Evolutionary conservation across 2,888 invertebrate genomes (phyloP).

Genomic region (Drosophila monieri): DNA sequence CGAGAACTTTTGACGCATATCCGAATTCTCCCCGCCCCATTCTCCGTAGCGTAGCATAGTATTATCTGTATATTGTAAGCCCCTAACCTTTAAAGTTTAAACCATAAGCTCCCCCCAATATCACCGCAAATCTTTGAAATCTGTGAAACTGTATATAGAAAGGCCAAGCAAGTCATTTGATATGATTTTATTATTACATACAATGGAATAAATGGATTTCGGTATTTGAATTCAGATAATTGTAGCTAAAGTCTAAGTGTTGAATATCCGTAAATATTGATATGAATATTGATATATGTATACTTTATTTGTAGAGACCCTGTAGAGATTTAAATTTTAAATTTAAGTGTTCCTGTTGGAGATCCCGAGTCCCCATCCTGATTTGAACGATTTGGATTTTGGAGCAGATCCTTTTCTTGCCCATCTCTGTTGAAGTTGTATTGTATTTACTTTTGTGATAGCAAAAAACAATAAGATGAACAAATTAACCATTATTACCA

Average conservation of each 20-base stretch:
- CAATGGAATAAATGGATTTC: conserved; percentile 24
- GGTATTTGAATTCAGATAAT: conserved; percentile 28
- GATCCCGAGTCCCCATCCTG: conserved; percentile 30
- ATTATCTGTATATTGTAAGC: conserved; percentile 30
- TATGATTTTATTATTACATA: conserved; percentile 60
- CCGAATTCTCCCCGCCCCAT: conserved; percentile 11
- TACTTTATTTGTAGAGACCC: conserved; percentile 37
- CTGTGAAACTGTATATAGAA: conserved; percentile 56
- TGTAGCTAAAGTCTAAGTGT: conserved; percentile 65
- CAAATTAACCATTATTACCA: conserved; percentile 62
- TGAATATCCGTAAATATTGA: conserved; percentile 64
- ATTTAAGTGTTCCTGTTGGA: conserved; percentile 41
- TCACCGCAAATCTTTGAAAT: conserved; percentile 22
- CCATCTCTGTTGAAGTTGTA: conserved; percentile 64
- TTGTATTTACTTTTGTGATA: conserved; percentile 77
- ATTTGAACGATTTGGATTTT: conserved; percentile 39
- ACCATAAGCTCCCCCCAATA: conserved; percentile 15
- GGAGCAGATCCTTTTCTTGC: conserved; percentile 27
- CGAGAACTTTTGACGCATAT: conserved; percentile 51
- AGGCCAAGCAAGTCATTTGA: conserved; percentile 63
- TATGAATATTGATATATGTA: conserved; percentile 44
- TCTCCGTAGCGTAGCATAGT: conserved; percentile 34
- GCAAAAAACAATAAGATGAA: conserved; percentile 67
- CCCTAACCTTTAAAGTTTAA: background rate
- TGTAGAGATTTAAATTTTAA: conserved; percentile 58